Conservation (phyloP, 2,888 invertebrate species). For the Cetonia aurata region DNA sequence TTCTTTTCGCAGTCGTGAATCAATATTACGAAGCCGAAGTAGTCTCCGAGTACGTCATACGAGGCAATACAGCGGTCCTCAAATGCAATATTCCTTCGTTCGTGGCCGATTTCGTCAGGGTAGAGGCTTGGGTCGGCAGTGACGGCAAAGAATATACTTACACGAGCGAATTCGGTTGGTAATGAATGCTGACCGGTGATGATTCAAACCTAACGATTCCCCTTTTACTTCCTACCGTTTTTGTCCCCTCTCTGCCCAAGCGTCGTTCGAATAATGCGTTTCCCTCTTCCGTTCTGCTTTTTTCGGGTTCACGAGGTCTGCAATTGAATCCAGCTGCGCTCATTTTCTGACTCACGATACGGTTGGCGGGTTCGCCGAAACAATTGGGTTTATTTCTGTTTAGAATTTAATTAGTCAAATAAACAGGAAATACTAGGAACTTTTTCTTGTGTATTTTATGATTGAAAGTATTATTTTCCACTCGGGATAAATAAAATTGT, state of each 20-base stretch:
- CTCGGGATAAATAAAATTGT: too few relatives aligned
- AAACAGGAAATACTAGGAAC: too few relatives aligned
- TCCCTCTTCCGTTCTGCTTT: background rate
- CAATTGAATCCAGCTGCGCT: background rate
- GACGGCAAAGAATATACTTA: slow-evolving; percentile 79
- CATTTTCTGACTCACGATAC: slow-evolving; percentile 7
- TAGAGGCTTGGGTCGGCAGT: slow-evolving; percentile 82
- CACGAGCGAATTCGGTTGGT: slow-evolving; percentile 78
- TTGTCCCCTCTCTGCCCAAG: too few relatives aligned
- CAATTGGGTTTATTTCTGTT: too few relatives aligned
- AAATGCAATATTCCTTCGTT: slow-evolving; percentile 93
- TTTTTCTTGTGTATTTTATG: too few relatives aligned
- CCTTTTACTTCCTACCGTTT: too few relatives aligned
- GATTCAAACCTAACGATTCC: background rate
- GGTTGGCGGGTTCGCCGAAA: background rate
- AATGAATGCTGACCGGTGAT: slow-evolving; percentile 4
- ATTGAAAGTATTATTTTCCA: too few relatives aligned
- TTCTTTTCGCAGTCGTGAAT: slow-evolving; percentile 78
- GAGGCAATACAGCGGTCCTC: slow-evolving; percentile 87
- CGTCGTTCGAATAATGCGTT: too few relatives aligned
- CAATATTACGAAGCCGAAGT: slow-evolving; percentile 89
- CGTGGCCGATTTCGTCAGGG: slow-evolving; percentile 91
- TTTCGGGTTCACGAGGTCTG: background rate
- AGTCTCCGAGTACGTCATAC: slow-evolving; percentile 90
- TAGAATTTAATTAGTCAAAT: too few relatives aligned